Base-by-base conservation (phyloP, 2,888 invertebrate species). In the Hypsopygia costalis region DNA sequence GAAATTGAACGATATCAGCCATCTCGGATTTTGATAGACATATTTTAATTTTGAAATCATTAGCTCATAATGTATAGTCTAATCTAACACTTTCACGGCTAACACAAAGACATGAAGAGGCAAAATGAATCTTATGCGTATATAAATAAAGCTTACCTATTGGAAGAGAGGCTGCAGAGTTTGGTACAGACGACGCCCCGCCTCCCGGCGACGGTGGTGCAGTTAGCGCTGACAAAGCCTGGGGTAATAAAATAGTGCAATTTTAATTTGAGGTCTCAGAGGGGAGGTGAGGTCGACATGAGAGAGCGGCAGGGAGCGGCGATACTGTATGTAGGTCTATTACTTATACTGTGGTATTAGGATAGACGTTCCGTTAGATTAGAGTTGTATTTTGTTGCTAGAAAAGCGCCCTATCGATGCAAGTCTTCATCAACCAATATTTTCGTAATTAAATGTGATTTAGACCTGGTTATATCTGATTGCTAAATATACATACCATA, bases 191-290 rank as follows among this genome's bases (percentile, higher is more conserved):
- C 0, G 81, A 75, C 0, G 87, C 73, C 0, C 85, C 82, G 5
- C 86, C 82, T 1, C 89, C 83, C 0, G 89, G 89, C 0, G 89
- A 89, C 0, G 89, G 87, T 0, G 89, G 89, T 21, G 89, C 89
- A 0, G 89, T 88, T 0, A 89, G 59, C 0, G 89, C 69, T 0
- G 88, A 86, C 1, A 88, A 57, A 1, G 87, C 83, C 88, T 88
- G 69, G 0, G 34, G 41, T 16, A 16, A 16, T 2, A 16, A 16
- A 16, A 16, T 16, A n/a, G 27, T n/a, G 27, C 6, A 3, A 27
- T 27, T 1, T 27, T 27, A 27, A 6, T 3, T 3, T 4, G 27
- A 27, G n/a, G n/a, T n/a, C n/a, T n/a, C n/a, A n/a, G 7, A 27
- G 6, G 3, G 9, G 7, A 27, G 9, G 9, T 27, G 27, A 27